phyloP scores from a whole-genome alignment of 1,140 invertebrate species.

The Mamestra configurata region DNA sequence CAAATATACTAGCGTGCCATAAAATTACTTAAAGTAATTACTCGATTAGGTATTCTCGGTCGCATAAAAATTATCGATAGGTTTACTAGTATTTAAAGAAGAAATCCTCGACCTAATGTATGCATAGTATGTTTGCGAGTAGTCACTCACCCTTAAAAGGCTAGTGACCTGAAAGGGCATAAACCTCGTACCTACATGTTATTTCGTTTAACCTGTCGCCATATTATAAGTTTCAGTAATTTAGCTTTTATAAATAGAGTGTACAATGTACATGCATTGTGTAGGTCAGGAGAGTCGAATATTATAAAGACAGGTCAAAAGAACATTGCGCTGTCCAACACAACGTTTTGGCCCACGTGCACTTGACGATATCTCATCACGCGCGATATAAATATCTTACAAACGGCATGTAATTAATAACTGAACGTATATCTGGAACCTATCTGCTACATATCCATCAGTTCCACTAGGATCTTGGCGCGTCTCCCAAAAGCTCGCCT shows the following conservation, averaged over 20 bases:
- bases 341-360: not conserved
- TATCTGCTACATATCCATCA: not conserved
- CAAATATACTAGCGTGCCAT: constrained; percentile 7
- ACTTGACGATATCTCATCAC: constrained; percentile 1
- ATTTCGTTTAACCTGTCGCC: not conserved
- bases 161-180: not conserved
- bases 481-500: constrained; percentile 9
- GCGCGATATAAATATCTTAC: no score
- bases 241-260: no score
- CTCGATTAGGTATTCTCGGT: constrained; percentile 5
- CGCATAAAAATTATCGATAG: constrained; percentile 34
- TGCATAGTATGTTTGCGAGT: not conserved
- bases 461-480: constrained; percentile 10
- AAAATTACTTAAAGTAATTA: constrained; percentile 6
- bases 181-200: not conserved
- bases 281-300: not conserved
- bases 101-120: constrained; percentile 11
- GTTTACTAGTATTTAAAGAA: not conserved
- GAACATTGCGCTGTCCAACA: not conserved
- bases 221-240: not conserved
- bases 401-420: constrained; percentile 9
- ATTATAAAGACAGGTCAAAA: not conserved
- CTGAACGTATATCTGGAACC: constrained; percentile 2
- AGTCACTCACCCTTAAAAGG: not conserved
- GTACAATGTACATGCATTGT: no score